phyloP scores from a whole-genome alignment of 2,113 vertebrate species.

The Caretta caretta region DNA sequence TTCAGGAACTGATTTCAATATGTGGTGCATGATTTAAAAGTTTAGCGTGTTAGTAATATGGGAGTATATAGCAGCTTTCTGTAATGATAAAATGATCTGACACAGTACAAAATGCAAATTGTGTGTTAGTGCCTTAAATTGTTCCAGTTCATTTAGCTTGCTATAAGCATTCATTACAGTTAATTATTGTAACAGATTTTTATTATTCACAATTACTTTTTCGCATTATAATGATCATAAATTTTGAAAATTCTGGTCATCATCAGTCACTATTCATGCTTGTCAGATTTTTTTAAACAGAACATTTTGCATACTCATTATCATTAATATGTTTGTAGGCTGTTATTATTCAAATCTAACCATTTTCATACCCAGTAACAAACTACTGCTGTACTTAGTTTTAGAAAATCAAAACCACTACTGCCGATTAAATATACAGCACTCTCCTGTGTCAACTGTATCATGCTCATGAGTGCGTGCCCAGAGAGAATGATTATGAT shows the following conservation, averaged over 20 bases:
- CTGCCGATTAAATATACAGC: conserved; percentile 59
- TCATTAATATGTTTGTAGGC: conserved; percentile 57
- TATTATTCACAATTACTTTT: conserved; percentile 83
- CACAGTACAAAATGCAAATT: conserved; percentile 79
- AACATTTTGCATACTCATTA: conserved; percentile 76
- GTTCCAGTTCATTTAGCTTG: conserved; percentile 79
- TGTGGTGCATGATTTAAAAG: background rate
- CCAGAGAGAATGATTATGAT: conserved; percentile 23
- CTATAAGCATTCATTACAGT: conserved; percentile 77
- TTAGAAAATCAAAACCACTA: conserved; percentile 72
- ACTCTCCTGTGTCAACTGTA: conserved; percentile 46
- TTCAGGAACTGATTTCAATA: background rate
- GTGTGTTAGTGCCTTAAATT: conserved; percentile 74
- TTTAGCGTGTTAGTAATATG: background rate
- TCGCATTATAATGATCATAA: conserved; percentile 77
- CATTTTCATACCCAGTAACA: conserved; percentile 57
- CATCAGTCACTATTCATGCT: conserved; percentile 74
- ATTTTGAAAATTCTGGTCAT: conserved; percentile 76
- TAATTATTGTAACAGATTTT: conserved; percentile 84
- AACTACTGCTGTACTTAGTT: conserved; percentile 54
- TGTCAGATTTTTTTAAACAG: conserved; percentile 57
- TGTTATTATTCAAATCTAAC: conserved; percentile 71
- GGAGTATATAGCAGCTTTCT: conserved; percentile 16
- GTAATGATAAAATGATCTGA: conserved; percentile 77
- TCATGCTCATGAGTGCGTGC: conserved; percentile 43